Conservation (phyloP, 2,113 vertebrate genomes). For the Boleophthalmus pectinirostris region DNA sequence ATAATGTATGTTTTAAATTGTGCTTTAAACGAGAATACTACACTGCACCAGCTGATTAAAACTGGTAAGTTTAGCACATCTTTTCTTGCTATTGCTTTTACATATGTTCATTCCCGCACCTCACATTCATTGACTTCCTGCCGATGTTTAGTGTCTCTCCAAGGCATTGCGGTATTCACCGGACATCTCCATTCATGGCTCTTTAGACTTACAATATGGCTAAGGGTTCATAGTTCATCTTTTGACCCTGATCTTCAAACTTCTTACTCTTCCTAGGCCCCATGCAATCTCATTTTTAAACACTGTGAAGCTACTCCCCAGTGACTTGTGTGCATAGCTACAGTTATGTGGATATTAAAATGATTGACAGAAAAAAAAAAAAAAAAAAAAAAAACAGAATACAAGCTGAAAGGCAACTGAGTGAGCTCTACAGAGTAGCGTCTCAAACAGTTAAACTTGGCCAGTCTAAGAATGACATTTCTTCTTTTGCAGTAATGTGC, state of each 20-base stretch:
- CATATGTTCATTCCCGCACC: slow-evolving; percentile 1
- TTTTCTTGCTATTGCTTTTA: not conserved
- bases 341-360: slow-evolving; percentile 11
- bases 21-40: too few relatives aligned
- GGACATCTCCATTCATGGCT: slow-evolving; percentile 11
- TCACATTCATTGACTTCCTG: slow-evolving; percentile 15
- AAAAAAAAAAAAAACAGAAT: not conserved
- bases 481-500: slow-evolving; percentile 34
- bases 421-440: slow-evolving; percentile 16
- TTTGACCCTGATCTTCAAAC: slow-evolving; percentile 36
- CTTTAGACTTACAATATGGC: slow-evolving; percentile 17
- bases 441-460: slow-evolving; percentile 25
- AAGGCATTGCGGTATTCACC: slow-evolving; percentile 37
- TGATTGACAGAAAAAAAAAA: slow-evolving; percentile 1
- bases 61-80: too few relatives aligned
- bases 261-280: slow-evolving; percentile 26
- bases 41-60: too few relatives aligned
- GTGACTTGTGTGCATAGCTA: slow-evolving; percentile 5
- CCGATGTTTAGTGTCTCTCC: slow-evolving; percentile 42
- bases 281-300: slow-evolving; percentile 16
- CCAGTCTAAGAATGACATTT: slow-evolving; percentile 32
- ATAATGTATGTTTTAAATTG: too few relatives aligned
- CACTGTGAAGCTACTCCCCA: slow-evolving; percentile 36
- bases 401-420: slow-evolving; percentile 18
- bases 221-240: slow-evolving; percentile 35